Evolutionary conservation across 2,888 invertebrate genomes (phyloP).

Genomic region (Agrilus mali): DNA sequence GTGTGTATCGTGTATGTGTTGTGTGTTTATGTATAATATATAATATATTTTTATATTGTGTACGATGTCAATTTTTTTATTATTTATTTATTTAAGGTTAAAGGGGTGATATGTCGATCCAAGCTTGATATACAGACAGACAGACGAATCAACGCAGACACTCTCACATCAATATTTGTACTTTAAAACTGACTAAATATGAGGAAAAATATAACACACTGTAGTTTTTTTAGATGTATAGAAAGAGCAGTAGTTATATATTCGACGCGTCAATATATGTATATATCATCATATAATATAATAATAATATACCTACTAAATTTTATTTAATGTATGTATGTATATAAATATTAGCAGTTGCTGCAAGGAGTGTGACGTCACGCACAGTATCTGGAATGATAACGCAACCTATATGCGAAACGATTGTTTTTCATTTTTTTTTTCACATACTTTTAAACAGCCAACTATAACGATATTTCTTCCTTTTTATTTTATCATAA

Average conservation of each 20-base stretch:
- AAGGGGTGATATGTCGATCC: conserved; percentile 20
- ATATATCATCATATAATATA: background rate
- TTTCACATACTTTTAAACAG: background rate
- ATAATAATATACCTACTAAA: background rate
- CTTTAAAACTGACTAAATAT: conserved; percentile 68
- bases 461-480: conserved; percentile 1
- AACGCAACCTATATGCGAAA: background rate
- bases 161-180: conserved; percentile 56
- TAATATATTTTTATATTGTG: conserved; percentile 10
- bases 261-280: conserved; percentile 2
- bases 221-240: background rate
- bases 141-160: conserved; percentile 17
- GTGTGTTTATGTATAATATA: background rate
- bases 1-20: background rate
- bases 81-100: background rate
- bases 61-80: conserved; percentile 5
- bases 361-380: conserved; percentile 6
- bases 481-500: background rate
- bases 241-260: conserved; percentile 5
- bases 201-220: conserved; percentile 26
- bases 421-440: background rate
- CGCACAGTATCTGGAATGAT: background rate
- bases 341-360: conserved; percentile 13
- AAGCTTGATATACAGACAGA: conserved; percentile 14
- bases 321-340: conserved; percentile 7